phyloP scores from a whole-genome alignment of 2,113 vertebrate species.

The Columbina picui region DNA sequence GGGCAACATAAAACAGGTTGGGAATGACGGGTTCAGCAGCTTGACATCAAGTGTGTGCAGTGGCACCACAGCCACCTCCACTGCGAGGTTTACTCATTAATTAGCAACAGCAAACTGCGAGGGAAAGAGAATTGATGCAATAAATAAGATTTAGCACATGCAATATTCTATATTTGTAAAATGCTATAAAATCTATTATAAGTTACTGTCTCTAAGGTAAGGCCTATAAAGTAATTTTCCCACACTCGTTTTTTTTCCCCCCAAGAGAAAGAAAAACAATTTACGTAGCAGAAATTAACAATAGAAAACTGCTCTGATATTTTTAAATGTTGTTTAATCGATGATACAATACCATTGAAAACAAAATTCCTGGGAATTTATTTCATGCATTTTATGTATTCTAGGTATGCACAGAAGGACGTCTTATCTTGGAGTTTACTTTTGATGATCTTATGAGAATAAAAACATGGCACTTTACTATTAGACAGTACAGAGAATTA shows the following conservation, averaged over 20 bases:
- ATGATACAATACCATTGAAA: not conserved
- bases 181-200: slow-evolving; percentile 30
- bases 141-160: slow-evolving; percentile 22
- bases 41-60: not conserved
- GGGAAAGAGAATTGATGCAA: not conserved
- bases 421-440: slow-evolving; percentile 97
- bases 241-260: not conserved
- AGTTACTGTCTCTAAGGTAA: not conserved
- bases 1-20: not conserved
- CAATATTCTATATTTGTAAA: slow-evolving; percentile 36
- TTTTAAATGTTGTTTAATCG: slow-evolving; percentile 23
- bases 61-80: slow-evolving; percentile 8
- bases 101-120: not conserved
- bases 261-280: slow-evolving; percentile 9
- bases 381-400: slow-evolving; percentile 62
- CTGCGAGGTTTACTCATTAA: not conserved
- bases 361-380: slow-evolving; percentile 40
- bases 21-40: not conserved
- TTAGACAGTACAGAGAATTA: slow-evolving; percentile 97
- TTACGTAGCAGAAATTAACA: slow-evolving; percentile 2
- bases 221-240: slow-evolving; percentile 26
- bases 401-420: slow-evolving; percentile 97
- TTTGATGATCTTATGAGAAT: slow-evolving; percentile 99
- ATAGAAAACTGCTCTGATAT: slow-evolving; percentile 6
- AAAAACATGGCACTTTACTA: slow-evolving; percentile 99